phyloP scores from a whole-genome alignment of 2,888 invertebrate genomes.

The Drosophila kambysellisi region DNA sequence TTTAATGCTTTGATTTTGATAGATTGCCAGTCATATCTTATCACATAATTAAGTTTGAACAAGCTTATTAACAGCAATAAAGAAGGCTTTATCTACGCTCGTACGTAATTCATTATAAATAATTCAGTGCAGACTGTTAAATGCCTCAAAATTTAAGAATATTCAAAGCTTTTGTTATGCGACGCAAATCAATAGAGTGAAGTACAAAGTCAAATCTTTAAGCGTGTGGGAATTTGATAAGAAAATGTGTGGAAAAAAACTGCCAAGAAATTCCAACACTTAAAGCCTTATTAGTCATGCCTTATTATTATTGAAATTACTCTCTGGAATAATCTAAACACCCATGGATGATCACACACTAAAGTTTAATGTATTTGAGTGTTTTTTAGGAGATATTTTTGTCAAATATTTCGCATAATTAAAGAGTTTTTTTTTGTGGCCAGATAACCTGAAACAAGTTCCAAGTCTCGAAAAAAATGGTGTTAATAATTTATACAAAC shows the following conservation, averaged over 20 bases:
- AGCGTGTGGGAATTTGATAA: conserved; percentile 30
- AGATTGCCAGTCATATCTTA: conserved; percentile 21
- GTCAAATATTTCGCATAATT: conserved; percentile 35
- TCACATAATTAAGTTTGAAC: conserved; percentile 29
- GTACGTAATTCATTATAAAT: conserved; percentile 5
- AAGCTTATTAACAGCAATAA: conserved; percentile 14
- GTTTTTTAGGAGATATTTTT: conserved; percentile 28
- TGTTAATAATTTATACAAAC: conserved; percentile 50
- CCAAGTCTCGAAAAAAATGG: conserved; percentile 30
- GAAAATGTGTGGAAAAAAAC: conserved; percentile 10
- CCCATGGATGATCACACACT: conserved; percentile 34
- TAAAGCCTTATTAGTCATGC: conserved; percentile 59
- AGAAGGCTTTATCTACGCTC: conserved; percentile 2
- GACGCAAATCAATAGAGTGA: conserved; percentile 17
- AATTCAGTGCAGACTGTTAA: conserved; percentile 19
- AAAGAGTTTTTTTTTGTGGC: conserved; percentile 19
- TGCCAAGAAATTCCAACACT: conserved; percentile 28
- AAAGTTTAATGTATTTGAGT: conserved; percentile 16
- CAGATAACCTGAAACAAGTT: conserved; percentile 42
- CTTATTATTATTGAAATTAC: background rate
- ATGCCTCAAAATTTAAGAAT: conserved; percentile 13
- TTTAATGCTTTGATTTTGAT: conserved; percentile 25
- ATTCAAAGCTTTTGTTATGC: background rate
- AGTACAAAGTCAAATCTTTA: conserved; percentile 38
- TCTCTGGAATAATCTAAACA: conserved; percentile 9